Conservation (phyloP, 2,113 vertebrate species). For the Hydrolagus affinis region DNA sequence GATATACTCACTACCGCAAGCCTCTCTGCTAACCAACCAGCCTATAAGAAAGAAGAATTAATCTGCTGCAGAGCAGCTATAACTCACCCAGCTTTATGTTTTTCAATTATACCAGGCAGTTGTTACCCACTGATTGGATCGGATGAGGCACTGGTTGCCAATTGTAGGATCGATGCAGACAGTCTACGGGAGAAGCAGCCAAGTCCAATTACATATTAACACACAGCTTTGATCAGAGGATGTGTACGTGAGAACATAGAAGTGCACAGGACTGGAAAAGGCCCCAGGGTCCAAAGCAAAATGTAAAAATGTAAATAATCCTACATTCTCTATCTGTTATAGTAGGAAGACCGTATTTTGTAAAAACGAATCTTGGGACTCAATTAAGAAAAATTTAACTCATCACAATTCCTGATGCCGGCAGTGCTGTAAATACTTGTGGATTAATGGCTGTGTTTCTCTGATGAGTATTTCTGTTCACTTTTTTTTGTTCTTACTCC, state of each 20-base stretch:
- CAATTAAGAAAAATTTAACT: no score
- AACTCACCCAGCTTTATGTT: conserved; percentile 6
- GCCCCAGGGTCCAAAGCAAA: no score
- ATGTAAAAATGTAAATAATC: no score
- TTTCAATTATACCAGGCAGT: conserved; percentile 3
- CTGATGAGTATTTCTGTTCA: no score
- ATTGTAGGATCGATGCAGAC: background rate
- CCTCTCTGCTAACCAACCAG: background rate
- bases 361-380: no score
- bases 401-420: no score
- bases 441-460: no score
- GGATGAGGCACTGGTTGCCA: background rate
- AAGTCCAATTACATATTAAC: background rate
- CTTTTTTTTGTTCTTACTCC: no score
- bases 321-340: no score
- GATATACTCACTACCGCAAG: background rate
- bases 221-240: background rate
- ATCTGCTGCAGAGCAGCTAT: background rate
- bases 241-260: background rate
- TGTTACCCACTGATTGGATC: background rate
- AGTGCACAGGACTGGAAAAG: no score
- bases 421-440: no score
- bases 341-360: no score
- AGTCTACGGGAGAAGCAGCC: background rate
- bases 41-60: background rate